Evolutionary conservation across 2,888 invertebrate genomes (phyloP), one percentile per base, ranked within the genome.

Genomic region (Dasypolia templi): DNA sequence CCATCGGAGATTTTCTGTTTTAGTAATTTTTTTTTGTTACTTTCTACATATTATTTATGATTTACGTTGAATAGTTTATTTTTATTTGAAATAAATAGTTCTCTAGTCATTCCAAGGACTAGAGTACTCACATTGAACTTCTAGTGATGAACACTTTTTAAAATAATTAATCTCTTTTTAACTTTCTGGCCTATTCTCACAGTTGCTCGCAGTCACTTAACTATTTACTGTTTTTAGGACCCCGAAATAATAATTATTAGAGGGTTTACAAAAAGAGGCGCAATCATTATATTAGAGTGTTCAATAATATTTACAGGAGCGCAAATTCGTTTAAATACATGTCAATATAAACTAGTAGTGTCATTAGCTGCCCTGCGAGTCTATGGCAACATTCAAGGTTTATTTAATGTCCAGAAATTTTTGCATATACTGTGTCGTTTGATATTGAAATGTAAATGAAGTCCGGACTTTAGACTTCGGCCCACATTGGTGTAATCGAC

Each of bases 391-490:
- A n/a, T n/a, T n/a, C n/a, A n/a, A n/a, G 67, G 71, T 66, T 68
- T 81, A 80, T 79, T 75, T 72, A 65, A 62, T 63, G 72, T 63
- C 66, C 66, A 58, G 61, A 35, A 35, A 64, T 49, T 89, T 90
- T 89, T 86, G 85, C 89, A 90, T 90, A 86, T 87, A 86, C 86
- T 83, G 84, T 77, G 66, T 68, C 82, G 75, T 83, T 81, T 82
- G 85, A 84, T 88, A 88, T 90, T 88, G 89, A 88, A 85, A 89
- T 90, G 88, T 82, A 88, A 90, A 90, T 89, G 76, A 74, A 77
- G 56, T 53, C 56, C 58, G 63, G 58, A 58, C 26, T 69, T 76
- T 22, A 53, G 71, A 71, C 51, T 77, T 73, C 55, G 49, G 53
- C 26, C 56, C 51, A 59, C 51, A 75, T 68, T 72, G 78, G 81